phyloP scores from a whole-genome alignment of 2,888 invertebrate genomes.

The Trissoscelio sp. region DNA sequence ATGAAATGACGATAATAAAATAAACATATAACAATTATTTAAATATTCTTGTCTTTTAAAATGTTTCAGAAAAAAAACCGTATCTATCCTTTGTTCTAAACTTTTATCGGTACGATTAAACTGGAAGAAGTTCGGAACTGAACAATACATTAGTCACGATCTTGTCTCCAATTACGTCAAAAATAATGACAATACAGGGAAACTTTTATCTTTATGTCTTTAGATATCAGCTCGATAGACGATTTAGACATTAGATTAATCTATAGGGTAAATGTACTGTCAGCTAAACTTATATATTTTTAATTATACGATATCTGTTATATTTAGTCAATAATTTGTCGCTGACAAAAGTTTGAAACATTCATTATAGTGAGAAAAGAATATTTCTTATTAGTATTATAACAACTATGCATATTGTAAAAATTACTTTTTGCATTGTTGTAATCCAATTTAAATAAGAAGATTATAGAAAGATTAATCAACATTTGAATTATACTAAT shows the following conservation, averaged over 20 bases:
- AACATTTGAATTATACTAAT: background rate
- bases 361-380: too few relatives aligned
- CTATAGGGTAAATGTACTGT: background rate
- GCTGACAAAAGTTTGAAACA: too few relatives aligned
- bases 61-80: too few relatives aligned
- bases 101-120: conserved; percentile 1
- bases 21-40: background rate
- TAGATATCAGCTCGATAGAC: background rate
- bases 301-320: background rate
- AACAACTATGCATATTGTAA: too few relatives aligned
- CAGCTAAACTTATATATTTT: background rate
- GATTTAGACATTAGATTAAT: conserved; percentile 6
- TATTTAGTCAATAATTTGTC: too few relatives aligned
- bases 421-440: background rate
- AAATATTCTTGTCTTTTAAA: too few relatives aligned
- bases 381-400: too few relatives aligned
- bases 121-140: background rate
- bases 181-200: conserved; percentile 1
- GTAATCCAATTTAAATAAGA: too few relatives aligned
- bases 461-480: too few relatives aligned
- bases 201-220: conserved; percentile 19
- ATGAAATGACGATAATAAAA: background rate
- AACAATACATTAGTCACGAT: conserved; percentile 8
- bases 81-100: background rate
- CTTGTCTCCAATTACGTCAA: conserved; percentile 9